These are phyloP conservation scores for Oedothorax gibbosus DNA, from an alignment of 1,140 invertebrate species.

Conservation along the genomic window DNA sequence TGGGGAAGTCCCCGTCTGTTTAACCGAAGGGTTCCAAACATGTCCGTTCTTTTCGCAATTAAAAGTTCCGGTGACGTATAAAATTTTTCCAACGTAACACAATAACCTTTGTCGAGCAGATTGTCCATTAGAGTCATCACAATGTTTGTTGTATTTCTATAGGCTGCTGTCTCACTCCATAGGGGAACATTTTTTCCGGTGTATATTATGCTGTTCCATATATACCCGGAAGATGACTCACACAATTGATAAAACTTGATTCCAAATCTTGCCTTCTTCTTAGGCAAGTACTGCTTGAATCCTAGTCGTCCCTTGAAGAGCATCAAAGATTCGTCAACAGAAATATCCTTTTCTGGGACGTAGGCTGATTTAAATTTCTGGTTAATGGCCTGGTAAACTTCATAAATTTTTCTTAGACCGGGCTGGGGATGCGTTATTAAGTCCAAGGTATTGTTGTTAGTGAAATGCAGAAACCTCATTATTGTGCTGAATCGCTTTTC, in stretches of 20 bases:
- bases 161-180: background rate
- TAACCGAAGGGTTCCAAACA: background rate
- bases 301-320: background rate
- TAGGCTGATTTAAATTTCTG: background rate
- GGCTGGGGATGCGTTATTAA: background rate
- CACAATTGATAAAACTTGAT: background rate
- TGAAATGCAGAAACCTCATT: background rate
- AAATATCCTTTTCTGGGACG: background rate
- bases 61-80: background rate
- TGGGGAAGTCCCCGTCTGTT: background rate
- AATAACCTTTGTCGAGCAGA: background rate
- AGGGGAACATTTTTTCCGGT: conserved; percentile 6
- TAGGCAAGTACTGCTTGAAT: background rate
- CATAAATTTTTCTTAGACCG: conserved; percentile 1
- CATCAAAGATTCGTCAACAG: background rate
- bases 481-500: background rate
- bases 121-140: background rate
- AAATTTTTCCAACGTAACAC: background rate
- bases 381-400: background rate
- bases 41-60: background rate
- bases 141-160: background rate
- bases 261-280: conserved; percentile 2
- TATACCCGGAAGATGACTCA: no score
- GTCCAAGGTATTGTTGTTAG: background rate
- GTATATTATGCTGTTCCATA: no score